A percentile compares a stretch with the other conserved stretches of the same genome.
phyloP scores from a whole-genome alignment of 2,113 vertebrate genomes.

The Lampris megalopsis region DNA sequence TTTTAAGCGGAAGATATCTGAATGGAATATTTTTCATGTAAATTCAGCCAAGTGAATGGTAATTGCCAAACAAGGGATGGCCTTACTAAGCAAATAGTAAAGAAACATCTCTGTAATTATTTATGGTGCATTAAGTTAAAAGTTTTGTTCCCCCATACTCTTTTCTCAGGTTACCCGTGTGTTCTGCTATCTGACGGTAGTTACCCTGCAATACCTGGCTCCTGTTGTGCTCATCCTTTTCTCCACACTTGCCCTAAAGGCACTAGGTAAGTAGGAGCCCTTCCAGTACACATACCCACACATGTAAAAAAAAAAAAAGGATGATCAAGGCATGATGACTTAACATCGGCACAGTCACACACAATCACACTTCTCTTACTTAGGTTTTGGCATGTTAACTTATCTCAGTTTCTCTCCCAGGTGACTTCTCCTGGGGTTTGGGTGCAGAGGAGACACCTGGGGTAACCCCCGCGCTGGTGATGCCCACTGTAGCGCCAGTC shows the following conservation, averaged over 20 bases:
- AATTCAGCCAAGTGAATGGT: neutral
- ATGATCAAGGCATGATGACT: neutral
- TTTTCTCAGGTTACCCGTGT: conserved; percentile 87
- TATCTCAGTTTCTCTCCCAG: conserved; percentile 65
- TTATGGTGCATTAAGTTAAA: neutral
- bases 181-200: conserved; percentile 93
- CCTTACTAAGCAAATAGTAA: neutral
- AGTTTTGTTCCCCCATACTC: neutral
- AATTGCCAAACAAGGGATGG: neutral
- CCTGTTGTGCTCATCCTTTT: conserved; percentile 90
- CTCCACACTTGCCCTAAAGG: conserved; percentile 89
- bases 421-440: conserved; percentile 90
- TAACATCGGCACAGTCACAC: neutral
- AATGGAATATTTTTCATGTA: neutral
- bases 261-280: conserved; percentile 82
- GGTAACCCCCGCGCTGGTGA: conserved; percentile 28
- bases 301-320: neutral
- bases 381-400: neutral
- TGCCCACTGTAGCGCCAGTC: neutral
- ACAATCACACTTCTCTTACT: no score
- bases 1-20: neutral
- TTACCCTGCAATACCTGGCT: conserved; percentile 93
- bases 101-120: no score
- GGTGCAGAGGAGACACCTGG: conserved; percentile 64
- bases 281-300: neutral